Conservation (phyloP, 1,140 invertebrate species). For the Aphaenogaster ashmeadi region DNA sequence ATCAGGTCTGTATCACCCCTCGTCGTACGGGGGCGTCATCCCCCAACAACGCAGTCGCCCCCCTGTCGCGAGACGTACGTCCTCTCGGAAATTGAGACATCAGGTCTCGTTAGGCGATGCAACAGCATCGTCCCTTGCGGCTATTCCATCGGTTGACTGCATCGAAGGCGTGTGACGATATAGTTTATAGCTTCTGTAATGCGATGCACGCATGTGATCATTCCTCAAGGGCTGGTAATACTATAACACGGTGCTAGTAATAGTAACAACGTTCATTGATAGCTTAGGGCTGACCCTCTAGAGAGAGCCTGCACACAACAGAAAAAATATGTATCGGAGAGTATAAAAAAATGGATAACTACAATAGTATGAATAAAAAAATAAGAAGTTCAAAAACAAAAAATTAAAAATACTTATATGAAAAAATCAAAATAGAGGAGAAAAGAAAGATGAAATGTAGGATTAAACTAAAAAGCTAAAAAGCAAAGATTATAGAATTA, state of each 20-base stretch:
- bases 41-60: conserved; percentile 56
- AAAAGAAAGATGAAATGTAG: not conserved
- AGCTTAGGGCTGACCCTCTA: not conserved
- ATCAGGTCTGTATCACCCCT: conserved; percentile 79
- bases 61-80: conserved; percentile 76
- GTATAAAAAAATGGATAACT: not conserved
- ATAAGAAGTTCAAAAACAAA: not conserved
- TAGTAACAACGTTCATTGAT: not conserved
- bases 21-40: conserved; percentile 39
- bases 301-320: not conserved
- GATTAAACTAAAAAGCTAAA: not conserved
- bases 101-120: conserved; percentile 77
- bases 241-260: not conserved
- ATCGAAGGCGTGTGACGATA: conserved; percentile 55
- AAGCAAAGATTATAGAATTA: not conserved
- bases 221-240: conserved; percentile 55
- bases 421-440: not conserved
- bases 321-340: not conserved
- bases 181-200: conserved; percentile 63
- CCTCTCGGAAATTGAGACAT: conserved; percentile 84
- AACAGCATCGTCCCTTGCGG: conserved; percentile 71
- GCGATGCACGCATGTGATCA: conserved; percentile 17
- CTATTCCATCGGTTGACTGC: conserved; percentile 42
- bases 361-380: not conserved
- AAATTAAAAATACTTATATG: not conserved